Evolutionary conservation across 2,797 vertebrate genomes (phyloP).

Genomic region (Pseudochirops cupreus): DNA sequence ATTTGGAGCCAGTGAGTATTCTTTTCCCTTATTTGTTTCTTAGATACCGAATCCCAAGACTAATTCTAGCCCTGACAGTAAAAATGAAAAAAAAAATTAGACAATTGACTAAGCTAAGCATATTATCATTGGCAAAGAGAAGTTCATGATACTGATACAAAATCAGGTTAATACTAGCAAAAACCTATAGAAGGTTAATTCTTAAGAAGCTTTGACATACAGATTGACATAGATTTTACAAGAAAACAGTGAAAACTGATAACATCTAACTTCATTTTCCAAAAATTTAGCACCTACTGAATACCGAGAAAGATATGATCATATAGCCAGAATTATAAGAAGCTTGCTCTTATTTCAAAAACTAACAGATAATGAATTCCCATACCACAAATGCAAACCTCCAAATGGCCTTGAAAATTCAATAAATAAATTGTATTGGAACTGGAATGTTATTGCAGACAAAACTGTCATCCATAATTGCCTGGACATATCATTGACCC

Average conservation of each 20-base stretch:
- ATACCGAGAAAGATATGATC: background rate
- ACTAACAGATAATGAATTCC: background rate
- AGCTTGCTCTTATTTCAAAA: background rate
- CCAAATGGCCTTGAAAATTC: background rate
- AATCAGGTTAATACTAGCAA: background rate
- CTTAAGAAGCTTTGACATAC: background rate
- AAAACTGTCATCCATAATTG: background rate
- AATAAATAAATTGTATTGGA: background rate
- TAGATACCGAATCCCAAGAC: background rate
- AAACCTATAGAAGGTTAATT: background rate
- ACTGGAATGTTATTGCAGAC: background rate
- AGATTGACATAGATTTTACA: background rate
- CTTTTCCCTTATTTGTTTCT: background rate
- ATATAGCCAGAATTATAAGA: background rate
- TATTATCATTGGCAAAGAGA: background rate
- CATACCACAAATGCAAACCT: background rate
- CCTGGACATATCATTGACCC: background rate
- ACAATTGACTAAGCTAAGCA: background rate
- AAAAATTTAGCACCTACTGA: background rate
- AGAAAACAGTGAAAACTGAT: background rate
- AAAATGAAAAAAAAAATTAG: background rate
- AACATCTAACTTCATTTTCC: background rate
- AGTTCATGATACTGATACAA: background rate
- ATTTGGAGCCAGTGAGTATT: background rate
- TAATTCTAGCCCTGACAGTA: background rate